Conservation (phyloP, 2,797 vertebrate genomes). For the Bufotes viridis region DNA sequence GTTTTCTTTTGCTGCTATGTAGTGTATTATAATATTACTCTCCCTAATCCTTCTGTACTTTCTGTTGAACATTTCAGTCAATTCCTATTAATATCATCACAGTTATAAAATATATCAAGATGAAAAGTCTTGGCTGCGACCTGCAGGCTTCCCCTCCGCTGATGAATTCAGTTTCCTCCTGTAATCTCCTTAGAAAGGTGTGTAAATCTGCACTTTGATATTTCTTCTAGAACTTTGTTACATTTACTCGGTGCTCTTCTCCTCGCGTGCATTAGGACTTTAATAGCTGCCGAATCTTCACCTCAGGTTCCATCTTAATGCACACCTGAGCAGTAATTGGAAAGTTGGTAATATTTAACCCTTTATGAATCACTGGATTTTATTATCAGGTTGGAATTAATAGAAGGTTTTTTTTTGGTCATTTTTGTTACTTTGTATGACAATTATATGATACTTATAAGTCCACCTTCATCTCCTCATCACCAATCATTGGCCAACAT, state of each 20-base stretch:
- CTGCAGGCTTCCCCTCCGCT: not conserved
- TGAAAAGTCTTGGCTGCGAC: not conserved
- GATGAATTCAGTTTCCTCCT: not conserved
- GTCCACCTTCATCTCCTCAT: too few species aligned
- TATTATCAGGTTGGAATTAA: too few species aligned
- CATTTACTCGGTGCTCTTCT: not conserved
- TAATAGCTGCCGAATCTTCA: not conserved
- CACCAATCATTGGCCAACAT: too few species aligned
- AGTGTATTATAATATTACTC: not conserved
- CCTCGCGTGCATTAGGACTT: not conserved
- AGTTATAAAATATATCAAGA: not conserved
- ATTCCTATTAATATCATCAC: not conserved
- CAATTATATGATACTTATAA: too few species aligned
- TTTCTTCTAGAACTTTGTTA: not conserved
- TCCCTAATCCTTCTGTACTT: too few species aligned
- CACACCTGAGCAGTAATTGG: not conserved
- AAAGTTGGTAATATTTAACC: not conserved
- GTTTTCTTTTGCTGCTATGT: not conserved
- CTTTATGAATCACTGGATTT: too few species aligned
- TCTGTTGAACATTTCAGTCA: not conserved
- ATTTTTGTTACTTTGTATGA: too few species aligned
- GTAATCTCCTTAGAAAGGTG: not conserved
- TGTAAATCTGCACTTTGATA: conserved; percentile 9
- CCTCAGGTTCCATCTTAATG: not conserved
- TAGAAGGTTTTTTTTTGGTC: too few species aligned